Conservation (phyloP, 2,888 invertebrate genomes). For the Cantharis rustica region DNA sequence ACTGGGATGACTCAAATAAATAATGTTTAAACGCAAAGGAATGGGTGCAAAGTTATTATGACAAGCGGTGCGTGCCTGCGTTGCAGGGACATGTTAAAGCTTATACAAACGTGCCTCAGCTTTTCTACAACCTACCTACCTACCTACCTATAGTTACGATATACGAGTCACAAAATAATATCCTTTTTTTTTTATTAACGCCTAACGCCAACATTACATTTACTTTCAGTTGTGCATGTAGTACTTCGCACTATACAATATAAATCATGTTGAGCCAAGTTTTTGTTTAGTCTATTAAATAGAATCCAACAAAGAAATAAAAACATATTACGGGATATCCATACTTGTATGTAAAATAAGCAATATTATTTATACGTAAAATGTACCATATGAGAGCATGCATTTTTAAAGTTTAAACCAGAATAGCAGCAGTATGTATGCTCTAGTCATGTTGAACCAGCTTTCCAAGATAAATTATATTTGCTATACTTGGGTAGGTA, state of each 20-base stretch:
- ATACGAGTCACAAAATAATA: conserved; percentile 21
- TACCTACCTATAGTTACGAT: conserved; percentile 15
- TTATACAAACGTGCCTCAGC: conserved; percentile 28
- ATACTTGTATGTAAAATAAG: not conserved
- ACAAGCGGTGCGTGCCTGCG: conserved; percentile 43
- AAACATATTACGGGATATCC: not conserved
- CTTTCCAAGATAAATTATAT: not conserved
- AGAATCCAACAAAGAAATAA: not conserved
- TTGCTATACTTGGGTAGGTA: not conserved
- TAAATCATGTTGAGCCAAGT: not conserved
- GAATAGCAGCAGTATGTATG: not conserved
- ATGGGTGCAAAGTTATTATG: conserved; percentile 46
- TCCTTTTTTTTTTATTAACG: conserved; percentile 6
- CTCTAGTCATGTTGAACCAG: not conserved
- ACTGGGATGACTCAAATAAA: conserved; percentile 44
- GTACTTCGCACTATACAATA: not conserved
- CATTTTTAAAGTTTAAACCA: not conserved
- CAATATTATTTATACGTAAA: not conserved
- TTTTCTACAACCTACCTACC: conserved; percentile 11
- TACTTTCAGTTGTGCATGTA: not conserved
- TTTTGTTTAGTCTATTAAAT: not conserved
- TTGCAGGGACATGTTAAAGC: conserved; percentile 30
- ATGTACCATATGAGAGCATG: not conserved
- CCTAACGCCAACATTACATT: not conserved
- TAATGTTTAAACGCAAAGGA: conserved; percentile 45